Base-by-base conservation (phyloP, 2,797 vertebrate genomes). In the Trichosurus vulpecula region DNA sequence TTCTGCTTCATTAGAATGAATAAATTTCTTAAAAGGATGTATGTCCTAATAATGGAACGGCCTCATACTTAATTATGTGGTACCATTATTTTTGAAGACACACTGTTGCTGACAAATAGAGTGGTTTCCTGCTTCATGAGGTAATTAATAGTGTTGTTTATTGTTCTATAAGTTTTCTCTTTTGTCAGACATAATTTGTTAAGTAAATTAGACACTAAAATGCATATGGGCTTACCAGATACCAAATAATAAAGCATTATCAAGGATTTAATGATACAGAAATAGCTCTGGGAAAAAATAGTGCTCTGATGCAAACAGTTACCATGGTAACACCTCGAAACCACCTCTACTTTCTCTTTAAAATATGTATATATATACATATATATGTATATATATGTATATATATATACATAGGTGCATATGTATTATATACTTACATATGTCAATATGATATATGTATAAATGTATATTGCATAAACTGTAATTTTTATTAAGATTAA, bases 311-410 rank as follows among this genome's bases (percentile, higher is more conserved):
- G 97, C 95, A 98, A 98, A 98, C 91, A 96, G 98, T 98, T 99
- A 94, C 98, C 96, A 98, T 98, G 97, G 98, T 94, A 98, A 98
- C 98, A 95, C 93, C 94, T 98, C 98, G 96, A 98, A 98, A 96
- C 93, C 95, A 97, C 96, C 97, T 90, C 94, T 95, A 96, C 66
- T 91, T 54, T 97, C 97, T 96, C 92, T 93, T 90, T 31, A 96
- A 92, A 31, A 51, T 96, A 81, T 93, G 97, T 96, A 35, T 31
- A 61, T 35, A n/a, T 11, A 30, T 10, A 30, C 9, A 30, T 10
- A 30, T 25, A 30, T 30, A 30, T 30, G 57, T 56, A 54, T 54
- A 55, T 55, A 22, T 55, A 54, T 54, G 12, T 96, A 66, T 92
- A 97, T 97, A 47, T 22, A 41, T 13, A 81, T 81, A 81, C 3